Evolutionary conservation across 2,113 vertebrate species (phyloP), one percentile per base, ranked within the genome.

Genomic region (Solenodon paradoxus): DNA sequence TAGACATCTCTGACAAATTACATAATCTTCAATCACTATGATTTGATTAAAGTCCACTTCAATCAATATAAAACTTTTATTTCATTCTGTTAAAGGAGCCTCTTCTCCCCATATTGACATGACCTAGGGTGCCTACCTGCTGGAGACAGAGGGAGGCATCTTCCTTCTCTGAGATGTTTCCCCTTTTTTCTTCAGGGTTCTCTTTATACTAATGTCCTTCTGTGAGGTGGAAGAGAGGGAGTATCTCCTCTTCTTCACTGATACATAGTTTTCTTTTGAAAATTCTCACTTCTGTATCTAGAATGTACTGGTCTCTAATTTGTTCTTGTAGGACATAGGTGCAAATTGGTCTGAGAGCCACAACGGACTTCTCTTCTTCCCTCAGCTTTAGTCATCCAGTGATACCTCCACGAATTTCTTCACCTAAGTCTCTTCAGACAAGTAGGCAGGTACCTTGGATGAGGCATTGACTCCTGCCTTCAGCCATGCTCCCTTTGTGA

Each of bases 21-120:
- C 26, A 40, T 85, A 84, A 85, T 94, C 94, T 90, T 95, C 77
- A 81, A 40, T 88, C 61, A 45, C 53, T 86, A 10, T 75, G 45
- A 59, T 78, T n/a, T 85, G 66, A 90, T 81, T 94, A 77, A 95
- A 81, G 38, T 71, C 22, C 57, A 57, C 74, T 85, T 87, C 42
- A 72, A 7, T 84, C 22, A 22, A 12, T 78, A 16, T 57, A 49
- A 71, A 90, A 85, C 30, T 35, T 93, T 61, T 75, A 16, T 84
- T 47, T 88, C 49, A 49, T 68, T 16, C 28, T 59, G 49, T 45
- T 40, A 61, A 79, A 95, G 77, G 84, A 88, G 22, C 32, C 30
- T 72, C 42, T 83, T 66, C 32, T 95, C 2, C 17, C 30, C 28
- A 7, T 40, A 17, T 28, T n/a, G 32, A 77, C 22, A 19, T 20